Percentiles rank a stretch among this genome's conserved stretches.
Evolutionary conservation across 1,140 invertebrate genomes (phyloP).

Genomic region (Aradophagus sp.): DNA sequence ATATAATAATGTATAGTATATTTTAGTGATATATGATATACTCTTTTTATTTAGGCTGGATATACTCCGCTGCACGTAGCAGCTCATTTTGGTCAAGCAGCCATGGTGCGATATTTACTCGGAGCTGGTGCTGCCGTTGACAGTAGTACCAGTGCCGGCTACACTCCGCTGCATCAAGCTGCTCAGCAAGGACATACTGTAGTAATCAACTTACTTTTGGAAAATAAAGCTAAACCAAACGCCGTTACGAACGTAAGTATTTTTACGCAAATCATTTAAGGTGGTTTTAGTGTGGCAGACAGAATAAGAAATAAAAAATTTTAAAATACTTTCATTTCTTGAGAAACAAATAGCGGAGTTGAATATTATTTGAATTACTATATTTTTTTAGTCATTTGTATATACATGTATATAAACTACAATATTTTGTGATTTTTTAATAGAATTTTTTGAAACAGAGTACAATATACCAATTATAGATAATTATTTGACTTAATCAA

Average conservation of each 20-base stretch:
- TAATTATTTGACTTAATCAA: no score
- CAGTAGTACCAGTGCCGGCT: conserved; percentile 86
- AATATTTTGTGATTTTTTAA: no score
- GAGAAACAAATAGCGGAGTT: no score
- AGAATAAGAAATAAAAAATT: no score
- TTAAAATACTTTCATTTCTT: no score
- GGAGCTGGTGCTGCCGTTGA: conserved; percentile 86
- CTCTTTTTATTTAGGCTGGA: conserved; percentile 79
- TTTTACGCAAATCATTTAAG: no score
- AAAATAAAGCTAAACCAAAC: conserved; percentile 96
- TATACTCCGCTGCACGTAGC: conserved; percentile 98
- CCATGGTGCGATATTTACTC: conserved; percentile 94
- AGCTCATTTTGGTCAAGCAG: conserved; percentile 96
- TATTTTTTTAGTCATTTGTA: no score
- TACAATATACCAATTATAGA: no score
- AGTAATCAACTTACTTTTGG: conserved; percentile 94
- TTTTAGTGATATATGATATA: background rate
- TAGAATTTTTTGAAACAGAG: no score
- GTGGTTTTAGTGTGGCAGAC: no score
- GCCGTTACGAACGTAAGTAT: conserved; percentile 90
- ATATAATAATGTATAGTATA: conserved; percentile 4
- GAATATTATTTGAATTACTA: no score
- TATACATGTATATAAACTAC: no score
- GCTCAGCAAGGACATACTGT: conserved; percentile 98
- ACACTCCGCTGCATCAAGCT: conserved; percentile 98